Conservation (phyloP, 2,888 invertebrate species). For the Sabatieria punctata region DNA sequence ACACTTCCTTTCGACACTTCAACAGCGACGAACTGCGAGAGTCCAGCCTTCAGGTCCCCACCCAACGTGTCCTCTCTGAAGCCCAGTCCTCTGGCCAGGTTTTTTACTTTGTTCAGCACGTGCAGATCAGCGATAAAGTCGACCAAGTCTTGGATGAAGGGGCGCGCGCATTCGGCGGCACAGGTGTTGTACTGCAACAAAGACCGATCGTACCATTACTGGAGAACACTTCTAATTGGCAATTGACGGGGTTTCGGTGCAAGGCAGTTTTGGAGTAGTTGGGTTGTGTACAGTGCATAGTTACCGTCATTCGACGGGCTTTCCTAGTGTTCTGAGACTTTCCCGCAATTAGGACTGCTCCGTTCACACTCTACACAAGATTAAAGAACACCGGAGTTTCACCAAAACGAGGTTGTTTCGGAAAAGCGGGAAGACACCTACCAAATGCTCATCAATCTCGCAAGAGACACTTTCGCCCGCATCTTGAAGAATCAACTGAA, state of each 20-base stretch:
- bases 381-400: too few species aligned
- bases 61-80: constrained; percentile 52
- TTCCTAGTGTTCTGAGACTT: too few species aligned
- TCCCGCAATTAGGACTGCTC: too few species aligned
- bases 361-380: too few species aligned
- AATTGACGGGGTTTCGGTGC: too few species aligned
- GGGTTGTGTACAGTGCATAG: too few species aligned
- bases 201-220: constrained; percentile 3
- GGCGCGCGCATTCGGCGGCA: constrained; percentile 80
- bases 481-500: constrained; percentile 45
- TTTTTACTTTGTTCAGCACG: constrained; percentile 78
- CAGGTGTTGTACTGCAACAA: constrained; percentile 46
- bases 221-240: too few species aligned
- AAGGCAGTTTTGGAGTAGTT: too few species aligned
- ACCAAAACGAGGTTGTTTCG: too few species aligned
- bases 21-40: constrained; percentile 62
- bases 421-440: too few species aligned
- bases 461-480: constrained; percentile 56
- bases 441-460: constrained; percentile 18
- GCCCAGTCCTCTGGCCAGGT: constrained; percentile 11
- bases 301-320: too few species aligned
- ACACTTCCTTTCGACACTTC: constrained; percentile 69
- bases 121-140: constrained; percentile 92
- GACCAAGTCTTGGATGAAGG: constrained; percentile 73
- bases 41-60: constrained; percentile 82